Evolutionary conservation across 2,888 invertebrate genomes (phyloP).

Genomic region (Nasonovia ribisnigri): DNA sequence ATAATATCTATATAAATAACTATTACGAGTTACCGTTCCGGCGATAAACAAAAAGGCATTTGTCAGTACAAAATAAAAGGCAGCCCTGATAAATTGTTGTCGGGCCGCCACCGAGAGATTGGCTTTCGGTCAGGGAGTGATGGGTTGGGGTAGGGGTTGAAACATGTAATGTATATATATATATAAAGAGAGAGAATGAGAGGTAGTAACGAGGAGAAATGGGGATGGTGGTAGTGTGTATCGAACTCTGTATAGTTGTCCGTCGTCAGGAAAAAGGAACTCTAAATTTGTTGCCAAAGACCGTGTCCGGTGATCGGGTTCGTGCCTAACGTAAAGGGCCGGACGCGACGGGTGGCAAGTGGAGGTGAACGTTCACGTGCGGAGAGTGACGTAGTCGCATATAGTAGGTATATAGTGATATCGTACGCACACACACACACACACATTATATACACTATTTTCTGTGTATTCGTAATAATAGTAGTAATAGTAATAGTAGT

Average conservation of each 20-base stretch:
- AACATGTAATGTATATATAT: slow-evolving; percentile 28
- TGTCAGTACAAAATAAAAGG: slow-evolving; percentile 56
- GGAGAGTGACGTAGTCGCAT: background rate
- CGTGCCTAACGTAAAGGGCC: background rate
- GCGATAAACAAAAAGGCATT: slow-evolving; percentile 64
- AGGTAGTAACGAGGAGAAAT: background rate
- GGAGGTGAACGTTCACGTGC: slow-evolving; percentile 21
- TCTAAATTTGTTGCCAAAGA: slow-evolving; percentile 61
- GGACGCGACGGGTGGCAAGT: background rate
- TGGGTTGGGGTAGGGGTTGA: background rate
- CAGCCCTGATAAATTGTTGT: slow-evolving; percentile 52
- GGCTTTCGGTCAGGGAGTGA: slow-evolving; percentile 35
- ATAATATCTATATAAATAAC: slow-evolving; percentile 50
- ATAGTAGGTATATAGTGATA: background rate
- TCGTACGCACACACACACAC: background rate
- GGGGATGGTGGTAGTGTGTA: background rate
- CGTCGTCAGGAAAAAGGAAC: background rate
- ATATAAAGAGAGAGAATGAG: background rate
- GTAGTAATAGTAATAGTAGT: background rate
- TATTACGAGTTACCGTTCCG: slow-evolving; percentile 59
- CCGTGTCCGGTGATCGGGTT: slow-evolving; percentile 35
- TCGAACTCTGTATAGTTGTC: background rate
- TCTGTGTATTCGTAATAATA: background rate
- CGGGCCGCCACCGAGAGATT: slow-evolving; percentile 51
- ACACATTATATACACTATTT: background rate